These are phyloP conservation scores for Asteroscopus sphinx DNA, from an alignment of 2,888 invertebrate genomes.

Conservation along the genomic window DNA sequence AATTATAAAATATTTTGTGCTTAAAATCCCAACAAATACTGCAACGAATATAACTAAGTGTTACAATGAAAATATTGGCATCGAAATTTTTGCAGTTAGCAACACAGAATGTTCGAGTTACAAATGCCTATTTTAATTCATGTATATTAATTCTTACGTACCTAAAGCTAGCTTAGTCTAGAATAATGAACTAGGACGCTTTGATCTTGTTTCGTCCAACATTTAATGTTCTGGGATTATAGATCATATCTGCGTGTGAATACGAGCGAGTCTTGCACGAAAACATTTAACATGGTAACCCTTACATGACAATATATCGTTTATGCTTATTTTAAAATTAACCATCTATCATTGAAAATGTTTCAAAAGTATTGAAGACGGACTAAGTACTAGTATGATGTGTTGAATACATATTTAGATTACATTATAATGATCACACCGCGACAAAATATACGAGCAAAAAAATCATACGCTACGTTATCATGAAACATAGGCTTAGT, in stretches of 20 bases:
- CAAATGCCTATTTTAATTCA: slow-evolving; percentile 79
- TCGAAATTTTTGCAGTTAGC: slow-evolving; percentile 71
- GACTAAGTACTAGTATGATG: slow-evolving; percentile 57
- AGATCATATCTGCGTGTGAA: slow-evolving; percentile 49
- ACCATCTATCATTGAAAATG: slow-evolving; percentile 47
- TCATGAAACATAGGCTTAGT: background rate
- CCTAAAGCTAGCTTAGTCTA: slow-evolving; percentile 84
- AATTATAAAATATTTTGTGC: slow-evolving; percentile 70
- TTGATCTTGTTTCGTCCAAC: slow-evolving; percentile 55
- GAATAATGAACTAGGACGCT: slow-evolving; percentile 72
- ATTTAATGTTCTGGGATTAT: slow-evolving; percentile 55
- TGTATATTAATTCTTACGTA: slow-evolving; percentile 76
- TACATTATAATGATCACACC: slow-evolving; percentile 31
- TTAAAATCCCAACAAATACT: slow-evolving; percentile 79
- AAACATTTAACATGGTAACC: slow-evolving; percentile 55
- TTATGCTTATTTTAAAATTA: slow-evolving; percentile 58
- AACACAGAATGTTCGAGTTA: slow-evolving; percentile 79
- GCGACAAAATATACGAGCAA: slow-evolving; percentile 14
- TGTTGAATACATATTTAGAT: slow-evolving; percentile 42
- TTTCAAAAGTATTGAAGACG: slow-evolving; percentile 54
- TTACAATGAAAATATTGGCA: slow-evolving; percentile 70
- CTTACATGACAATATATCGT: slow-evolving; percentile 55
- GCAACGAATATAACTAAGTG: slow-evolving; percentile 74
- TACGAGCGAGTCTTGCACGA: slow-evolving; percentile 54
- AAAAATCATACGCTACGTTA: background rate